Evolutionary conservation across 2,888 invertebrate species (phyloP), one percentile per base, ranked within the genome.

Genomic region (Napeogenes inachia): DNA sequence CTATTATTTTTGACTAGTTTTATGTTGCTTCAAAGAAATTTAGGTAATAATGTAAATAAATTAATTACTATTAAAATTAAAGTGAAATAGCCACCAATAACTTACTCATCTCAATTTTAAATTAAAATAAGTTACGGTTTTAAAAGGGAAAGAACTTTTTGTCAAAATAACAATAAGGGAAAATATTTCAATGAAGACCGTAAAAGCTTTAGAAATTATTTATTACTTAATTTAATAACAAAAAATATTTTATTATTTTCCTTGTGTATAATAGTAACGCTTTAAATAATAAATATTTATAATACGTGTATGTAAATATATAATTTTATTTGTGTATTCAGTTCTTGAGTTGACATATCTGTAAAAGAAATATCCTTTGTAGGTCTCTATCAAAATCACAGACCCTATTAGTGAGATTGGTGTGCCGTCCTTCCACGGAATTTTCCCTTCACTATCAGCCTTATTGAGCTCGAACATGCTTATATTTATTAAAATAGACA

Each of bases 391-490:
- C 67, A 65, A 68, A 69, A 68, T 65, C 69, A 62, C 60, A 66
- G 63, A 70, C 70, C 72, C 70, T 72, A 69, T 72, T 72, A 72
- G 70, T 62, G 65, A 72, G 70, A 71, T 69, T 70, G 67, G 71
- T 69, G 65, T 65, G 67, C 65, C 64, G 65, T 63, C 67, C 64
- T 68, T 68, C 60, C 61, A 53, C 55, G 63, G 65, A 65, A 66
- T 66, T 63, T 63, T 63, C 65, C 64, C 59, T 60, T 68, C 61
- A 59, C 66, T 68, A 66, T 64, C 59, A 68, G 55, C 62, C 56
- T 65, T 58, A 66, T 69, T 68, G 68, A 64, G 62, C 58, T 61
- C 59, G 60, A 63, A 66, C 53, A 62, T 54, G 54, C 59, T 61
- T 59, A 54, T 56, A 55, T 64, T 35, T 62, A 61, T 63, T 60